Conservation (phyloP, 2,113 vertebrate genomes). For the Muntiacus reevesi region DNA sequence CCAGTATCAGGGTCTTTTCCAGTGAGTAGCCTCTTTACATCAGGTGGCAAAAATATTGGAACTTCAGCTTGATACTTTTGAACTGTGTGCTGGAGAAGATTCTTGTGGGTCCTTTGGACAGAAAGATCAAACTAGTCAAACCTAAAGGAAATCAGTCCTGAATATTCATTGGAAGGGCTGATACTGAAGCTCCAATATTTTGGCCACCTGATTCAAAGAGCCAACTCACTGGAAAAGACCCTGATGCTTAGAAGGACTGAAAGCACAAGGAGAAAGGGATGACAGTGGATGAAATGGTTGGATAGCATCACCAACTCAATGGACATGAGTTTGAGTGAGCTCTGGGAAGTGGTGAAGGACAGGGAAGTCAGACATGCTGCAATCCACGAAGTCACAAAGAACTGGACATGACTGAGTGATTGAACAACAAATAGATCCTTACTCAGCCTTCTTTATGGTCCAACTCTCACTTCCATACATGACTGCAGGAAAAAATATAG, state of each 20-base stretch:
- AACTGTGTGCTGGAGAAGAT: background rate
- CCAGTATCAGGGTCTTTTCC: background rate
- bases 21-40: background rate
- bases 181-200: background rate
- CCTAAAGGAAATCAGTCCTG: background rate
- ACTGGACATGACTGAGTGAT: background rate
- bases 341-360: background rate
- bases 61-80: background rate
- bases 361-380: background rate
- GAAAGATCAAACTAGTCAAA: background rate
- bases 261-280: background rate
- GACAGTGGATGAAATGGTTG: background rate
- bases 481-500: background rate
- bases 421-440: background rate
- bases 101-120: background rate
- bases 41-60: background rate
- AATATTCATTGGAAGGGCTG: background rate
- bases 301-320: background rate
- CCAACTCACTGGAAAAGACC: background rate
- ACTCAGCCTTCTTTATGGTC: background rate
- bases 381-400: background rate
- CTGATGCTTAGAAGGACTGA: background rate
- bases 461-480: background rate
- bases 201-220: background rate
- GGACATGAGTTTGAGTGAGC: background rate